Percentiles rank a stretch among this genome's conserved stretches.
These are phyloP conservation scores for Loxodonta africana DNA, from an alignment of 2,113 vertebrate species.

Conservation along the genomic window DNA sequence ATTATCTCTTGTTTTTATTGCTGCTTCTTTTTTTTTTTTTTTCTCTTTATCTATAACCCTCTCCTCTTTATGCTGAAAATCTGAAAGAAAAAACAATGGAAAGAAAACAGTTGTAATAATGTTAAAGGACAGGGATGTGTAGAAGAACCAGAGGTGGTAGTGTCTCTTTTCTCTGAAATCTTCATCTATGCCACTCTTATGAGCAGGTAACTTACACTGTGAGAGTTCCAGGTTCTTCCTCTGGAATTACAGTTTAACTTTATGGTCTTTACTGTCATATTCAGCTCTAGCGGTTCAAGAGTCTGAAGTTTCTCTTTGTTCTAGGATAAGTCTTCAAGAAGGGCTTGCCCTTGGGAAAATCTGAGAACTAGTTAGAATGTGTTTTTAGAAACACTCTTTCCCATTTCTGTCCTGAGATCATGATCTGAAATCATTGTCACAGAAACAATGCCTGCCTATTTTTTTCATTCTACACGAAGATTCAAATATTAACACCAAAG, in stretches of 20 bases:
- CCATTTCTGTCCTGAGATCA: not conserved
- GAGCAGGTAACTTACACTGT: not conserved
- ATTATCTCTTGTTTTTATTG: not conserved
- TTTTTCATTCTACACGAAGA: not conserved
- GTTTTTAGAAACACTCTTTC: not conserved
- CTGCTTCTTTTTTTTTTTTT: not conserved
- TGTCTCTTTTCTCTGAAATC: not conserved
- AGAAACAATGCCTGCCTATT: not conserved
- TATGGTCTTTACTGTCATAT: not conserved
- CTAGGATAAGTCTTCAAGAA: not conserved
- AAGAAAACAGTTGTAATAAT: not conserved
- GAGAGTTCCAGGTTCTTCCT: not conserved
- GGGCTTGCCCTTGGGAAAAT: not conserved
- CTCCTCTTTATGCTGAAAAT: not conserved
- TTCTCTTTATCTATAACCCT: not conserved
- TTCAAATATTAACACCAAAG: not conserved
- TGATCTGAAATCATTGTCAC: not conserved
- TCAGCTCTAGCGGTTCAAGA: not conserved
- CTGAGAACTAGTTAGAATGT: not conserved
- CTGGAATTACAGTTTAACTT: not conserved
- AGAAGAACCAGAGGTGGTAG: not conserved
- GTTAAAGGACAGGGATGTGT: not conserved
- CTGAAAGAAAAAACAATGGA: not conserved
- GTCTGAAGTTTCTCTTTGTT: conserved; percentile 1
- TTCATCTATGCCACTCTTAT: not conserved